Conservation (phyloP, 2,113 vertebrate species). For the Colaptes auratus region DNA sequence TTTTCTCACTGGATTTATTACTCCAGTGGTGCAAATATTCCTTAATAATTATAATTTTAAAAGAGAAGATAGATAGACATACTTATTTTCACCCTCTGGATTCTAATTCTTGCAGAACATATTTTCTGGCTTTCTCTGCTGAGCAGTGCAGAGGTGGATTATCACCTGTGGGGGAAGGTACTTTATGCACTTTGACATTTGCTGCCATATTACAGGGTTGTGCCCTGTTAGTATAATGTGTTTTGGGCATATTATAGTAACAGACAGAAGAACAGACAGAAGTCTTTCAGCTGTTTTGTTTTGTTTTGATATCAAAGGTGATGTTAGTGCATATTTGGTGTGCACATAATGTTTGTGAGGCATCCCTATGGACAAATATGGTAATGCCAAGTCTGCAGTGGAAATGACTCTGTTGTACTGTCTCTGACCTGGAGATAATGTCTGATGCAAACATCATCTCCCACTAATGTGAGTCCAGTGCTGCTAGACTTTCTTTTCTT, state of each 20-base stretch:
- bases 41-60: neutral
- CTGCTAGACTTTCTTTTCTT: neutral
- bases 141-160: neutral
- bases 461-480: neutral
- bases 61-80: neutral
- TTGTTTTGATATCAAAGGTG: neutral
- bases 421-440: neutral
- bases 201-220: neutral
- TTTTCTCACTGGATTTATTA: neutral
- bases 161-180: neutral
- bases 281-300: neutral
- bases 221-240: fast-evolving
- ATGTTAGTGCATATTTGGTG: neutral
- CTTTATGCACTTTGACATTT: neutral
- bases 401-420: neutral
- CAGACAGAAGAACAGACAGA: neutral
- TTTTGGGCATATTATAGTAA: neutral
- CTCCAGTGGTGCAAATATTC: neutral
- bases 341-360: neutral
- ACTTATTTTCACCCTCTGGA: neutral
- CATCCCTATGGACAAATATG: neutral
- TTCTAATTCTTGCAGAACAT: neutral
- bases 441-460: neutral
- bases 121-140: neutral
- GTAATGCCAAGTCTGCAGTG: neutral